Evolutionary conservation across 1,140 invertebrate species (phyloP), one percentile per base, ranked within the genome.

Genomic region (Phocides pigmalion): DNA sequence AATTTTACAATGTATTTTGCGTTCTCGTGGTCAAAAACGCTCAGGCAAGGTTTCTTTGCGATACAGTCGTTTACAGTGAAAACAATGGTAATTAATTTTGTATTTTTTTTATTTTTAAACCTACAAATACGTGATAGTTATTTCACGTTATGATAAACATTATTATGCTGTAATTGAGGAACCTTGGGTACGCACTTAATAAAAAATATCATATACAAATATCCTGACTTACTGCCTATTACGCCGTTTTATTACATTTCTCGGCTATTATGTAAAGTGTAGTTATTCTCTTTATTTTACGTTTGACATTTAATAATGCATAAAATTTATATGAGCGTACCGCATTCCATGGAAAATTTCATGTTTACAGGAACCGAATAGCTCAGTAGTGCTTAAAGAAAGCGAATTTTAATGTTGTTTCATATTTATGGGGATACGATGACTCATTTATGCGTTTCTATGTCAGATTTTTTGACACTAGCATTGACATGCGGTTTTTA

Each of bases 281-380:
- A n/a, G n/a, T n/a, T 12, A 35, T n/a, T 1, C 32, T 35, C 32
- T 35, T n/a, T 11, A 35, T 35, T 35, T 25, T 50, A 50, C 47
- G 12, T 50, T 50, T 50, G 47, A 50, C 19, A 25, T 54, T 54
- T 54, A 54, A 54, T 41, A 54, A 41, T 54, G n/a, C 35, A 41
- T 54, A 54, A 54, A 54, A 50, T 25, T 50, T 50, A 47, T 54
- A 54, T n/a, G 50, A 54, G 19, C 15, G 16, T 54, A 25, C 16
- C 17, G 42, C 37, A 54, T 54, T 15, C 19, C 19, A 41, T 37
- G 19, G 35, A 54, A 44, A 56, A 25, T 25, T 42, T 28, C 37
- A 42, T 28, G 39, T 56, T 56, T 56, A 28, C 20, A 17, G 14
- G 41, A 56, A 28, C 20, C 12, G 22, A 9, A 54, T 12, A 17